Conservation (phyloP, 2,888 invertebrate genomes). For the Troides aeacus region DNA sequence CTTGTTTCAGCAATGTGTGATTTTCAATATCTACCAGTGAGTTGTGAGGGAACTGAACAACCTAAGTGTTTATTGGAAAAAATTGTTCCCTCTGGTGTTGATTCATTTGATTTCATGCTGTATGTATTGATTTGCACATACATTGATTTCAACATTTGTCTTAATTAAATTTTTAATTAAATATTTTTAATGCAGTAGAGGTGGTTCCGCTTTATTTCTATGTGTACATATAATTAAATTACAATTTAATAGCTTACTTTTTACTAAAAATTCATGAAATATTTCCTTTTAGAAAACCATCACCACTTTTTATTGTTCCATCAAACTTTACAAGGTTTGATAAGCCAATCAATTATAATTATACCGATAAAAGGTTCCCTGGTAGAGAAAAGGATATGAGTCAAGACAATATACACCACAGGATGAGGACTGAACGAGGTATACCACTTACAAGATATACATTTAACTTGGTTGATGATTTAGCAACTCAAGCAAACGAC, state of each 20-base stretch:
- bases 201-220: not conserved
- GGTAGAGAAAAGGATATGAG: constrained; percentile 44
- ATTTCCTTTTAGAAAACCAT: constrained; percentile 47
- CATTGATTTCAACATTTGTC: not conserved
- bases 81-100: constrained; percentile 80
- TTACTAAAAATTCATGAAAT: not conserved
- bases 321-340: constrained; percentile 89
- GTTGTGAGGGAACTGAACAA: constrained; percentile 54
- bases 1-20: constrained; percentile 87
- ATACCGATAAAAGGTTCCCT: constrained; percentile 57
- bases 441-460: constrained; percentile 80
- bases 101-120: constrained; percentile 49
- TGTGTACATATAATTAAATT: not conserved
- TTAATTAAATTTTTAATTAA: not conserved
- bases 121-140: constrained; percentile 41
- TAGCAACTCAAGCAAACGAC: constrained; percentile 83
- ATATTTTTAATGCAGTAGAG: not conserved
- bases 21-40: constrained; percentile 93
- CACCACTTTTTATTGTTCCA: constrained; percentile 87
- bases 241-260: not conserved
- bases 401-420: constrained; percentile 56
- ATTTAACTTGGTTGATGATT: constrained; percentile 81
- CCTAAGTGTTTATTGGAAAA: constrained; percentile 82
- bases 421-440: constrained; percentile 51
- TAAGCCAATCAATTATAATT: constrained; percentile 67